Evolutionary conservation across 2,888 invertebrate genomes (phyloP), one percentile per base, ranked within the genome.

Genomic region (Leptopilina drosophilae): DNA sequence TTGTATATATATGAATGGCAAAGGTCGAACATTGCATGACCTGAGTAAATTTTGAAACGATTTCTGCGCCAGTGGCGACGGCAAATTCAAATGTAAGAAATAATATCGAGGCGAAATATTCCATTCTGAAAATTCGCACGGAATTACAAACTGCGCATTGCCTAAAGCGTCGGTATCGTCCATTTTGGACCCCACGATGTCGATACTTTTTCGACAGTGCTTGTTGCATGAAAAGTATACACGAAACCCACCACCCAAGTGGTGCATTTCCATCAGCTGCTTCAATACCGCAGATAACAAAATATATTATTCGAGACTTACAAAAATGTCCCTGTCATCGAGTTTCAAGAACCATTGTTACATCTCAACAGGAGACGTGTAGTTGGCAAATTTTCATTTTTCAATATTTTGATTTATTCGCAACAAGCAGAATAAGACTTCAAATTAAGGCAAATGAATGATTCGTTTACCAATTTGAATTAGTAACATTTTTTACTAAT

Each of bases 221-320:
- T 59, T 73, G 33, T 73, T 73, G 33, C 33, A 53, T 73, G 73
- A 73, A 73, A 73, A 73, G 73, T 73, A 73, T 73, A 73, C 9
- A 53, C 14, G 56, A 1, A 15, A 62, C 26, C 33, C 53, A 73
- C 33, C 73, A 40, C 42, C 6, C 42, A 42, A 42, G 42, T 42
- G 42, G 42, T 42, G 42, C 6, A 42, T 42, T 42, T 8, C 42
- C 42, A 6, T 42, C 42, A 1, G 8, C 42, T 8, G 8, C 8
- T 6, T 42, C 42, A 42, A 42, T 42, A 42, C 6, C 42, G n/a
- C n/a, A 42, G 8, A 42, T 42, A 42, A 42, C 42, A 42, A 0
- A 42, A 42, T 42, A 42, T 42, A 8, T 42, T 42, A 8, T 42
- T 8, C 42, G 8, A 42, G 8, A 7, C 42, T 5, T 42, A 42